phyloP scores from a whole-genome alignment of 2,888 invertebrate species.

The Machimus rusticus region DNA sequence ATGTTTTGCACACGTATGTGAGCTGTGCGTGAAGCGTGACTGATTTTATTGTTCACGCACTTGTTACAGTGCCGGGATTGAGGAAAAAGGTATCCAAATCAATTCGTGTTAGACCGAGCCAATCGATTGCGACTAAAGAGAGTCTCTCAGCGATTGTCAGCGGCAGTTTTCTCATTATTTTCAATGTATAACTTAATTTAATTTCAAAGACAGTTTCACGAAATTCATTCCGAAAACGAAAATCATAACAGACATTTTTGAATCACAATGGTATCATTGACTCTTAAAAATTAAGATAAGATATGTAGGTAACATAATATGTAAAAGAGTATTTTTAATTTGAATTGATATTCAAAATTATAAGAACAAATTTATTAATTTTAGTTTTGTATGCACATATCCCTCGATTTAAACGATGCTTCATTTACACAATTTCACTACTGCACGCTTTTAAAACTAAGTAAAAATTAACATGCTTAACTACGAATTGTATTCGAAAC shows the following conservation, averaged over 20 bases:
- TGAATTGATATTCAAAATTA: no score
- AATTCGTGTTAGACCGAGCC: neutral
- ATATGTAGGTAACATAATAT: no score
- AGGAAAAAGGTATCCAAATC: conserved; percentile 1
- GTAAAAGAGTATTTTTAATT: no score
- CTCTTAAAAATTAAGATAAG: no score
- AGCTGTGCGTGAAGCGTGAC: conserved; percentile 1
- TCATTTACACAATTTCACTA: no score
- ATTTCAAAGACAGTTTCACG: neutral
- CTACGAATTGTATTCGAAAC: no score
- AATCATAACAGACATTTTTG: neutral
- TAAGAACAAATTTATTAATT: no score
- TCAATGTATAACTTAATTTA: neutral
- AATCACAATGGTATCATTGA: no score
- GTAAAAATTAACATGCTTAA: no score
- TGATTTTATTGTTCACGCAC: conserved; percentile 31
- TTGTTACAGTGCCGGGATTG: conserved; percentile 15
- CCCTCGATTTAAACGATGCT: no score
- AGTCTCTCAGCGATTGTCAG: neutral
- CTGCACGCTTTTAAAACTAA: no score
- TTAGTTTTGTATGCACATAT: no score
- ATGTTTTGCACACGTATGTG: neutral
- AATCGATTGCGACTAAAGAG: neutral
- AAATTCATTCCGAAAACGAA: neutral
- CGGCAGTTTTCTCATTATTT: neutral